These are phyloP conservation scores for Diplodus puntazzo DNA, from an alignment of 2,797 vertebrate genomes.

Conservation along the genomic window DNA sequence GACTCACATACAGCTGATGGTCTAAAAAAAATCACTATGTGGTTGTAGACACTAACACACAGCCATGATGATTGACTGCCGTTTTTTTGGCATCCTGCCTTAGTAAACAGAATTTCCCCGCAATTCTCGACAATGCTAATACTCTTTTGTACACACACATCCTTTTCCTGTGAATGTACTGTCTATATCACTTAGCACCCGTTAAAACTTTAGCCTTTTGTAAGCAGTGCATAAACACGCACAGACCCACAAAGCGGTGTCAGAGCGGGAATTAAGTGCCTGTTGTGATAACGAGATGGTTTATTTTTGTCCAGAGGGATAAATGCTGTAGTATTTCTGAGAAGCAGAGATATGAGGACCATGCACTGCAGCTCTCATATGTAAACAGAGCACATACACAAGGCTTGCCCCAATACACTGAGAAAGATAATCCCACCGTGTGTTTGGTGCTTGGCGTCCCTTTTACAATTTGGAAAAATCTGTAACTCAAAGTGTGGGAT, in stretches of 20 bases:
- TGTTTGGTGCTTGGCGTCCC: not conserved
- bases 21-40: conserved; percentile 24
- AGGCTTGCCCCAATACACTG: conserved; percentile 17
- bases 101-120: conserved; percentile 49
- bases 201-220: conserved; percentile 37
- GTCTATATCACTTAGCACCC: conserved; percentile 43
- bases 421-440: conserved; percentile 16
- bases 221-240: conserved; percentile 40
- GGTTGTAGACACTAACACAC: conserved; percentile 11
- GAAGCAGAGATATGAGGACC: conserved; percentile 30
- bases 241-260: conserved; percentile 18
- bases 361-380: conserved; percentile 6
- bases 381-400: conserved; percentile 27
- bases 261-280: conserved; percentile 9
- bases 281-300: conserved; percentile 47
- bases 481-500: not conserved
- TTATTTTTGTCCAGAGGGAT: conserved; percentile 42
- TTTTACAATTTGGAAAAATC: not conserved
- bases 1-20: conserved; percentile 4
- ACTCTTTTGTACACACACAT: conserved; percentile 2
- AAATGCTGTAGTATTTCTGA: conserved; percentile 30
- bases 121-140: conserved; percentile 25
- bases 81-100: conserved; percentile 35
- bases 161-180: conserved; percentile 12
- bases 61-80: conserved; percentile 17